Percentiles rank a stretch among this genome's conserved stretches.
These are phyloP conservation scores for Drosophila kohkoa DNA, from an alignment of 1,140 invertebrate species.

Conservation along the genomic window DNA sequence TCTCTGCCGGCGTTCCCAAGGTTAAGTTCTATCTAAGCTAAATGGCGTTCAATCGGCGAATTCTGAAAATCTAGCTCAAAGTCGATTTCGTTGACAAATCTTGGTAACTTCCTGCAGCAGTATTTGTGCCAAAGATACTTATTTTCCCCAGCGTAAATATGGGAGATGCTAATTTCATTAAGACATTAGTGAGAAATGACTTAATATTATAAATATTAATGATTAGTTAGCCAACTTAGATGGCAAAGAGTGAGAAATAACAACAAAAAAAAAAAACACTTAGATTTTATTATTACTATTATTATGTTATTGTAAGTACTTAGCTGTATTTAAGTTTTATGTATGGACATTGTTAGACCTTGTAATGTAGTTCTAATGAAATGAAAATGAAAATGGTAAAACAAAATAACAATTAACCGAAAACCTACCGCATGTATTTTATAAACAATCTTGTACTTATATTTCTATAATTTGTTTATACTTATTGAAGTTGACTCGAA, in stretches of 20 bases:
- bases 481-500: too few species aligned
- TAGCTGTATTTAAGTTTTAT: constrained; percentile 58
- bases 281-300: constrained; percentile 47
- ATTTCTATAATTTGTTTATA: too few species aligned
- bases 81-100: constrained; percentile 30
- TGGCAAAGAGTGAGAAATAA: constrained; percentile 32
- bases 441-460: neutral
- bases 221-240: constrained; percentile 45
- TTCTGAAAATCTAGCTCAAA: neutral
- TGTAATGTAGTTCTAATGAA: constrained; percentile 55
- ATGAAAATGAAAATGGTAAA: constrained; percentile 3
- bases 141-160: constrained; percentile 30
- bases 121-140: constrained; percentile 79
- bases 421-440: constrained; percentile 17
- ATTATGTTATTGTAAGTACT: constrained; percentile 51
- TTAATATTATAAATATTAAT: constrained; percentile 61
- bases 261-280: constrained; percentile 23
- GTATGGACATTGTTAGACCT: constrained; percentile 57
- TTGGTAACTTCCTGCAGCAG: constrained; percentile 44
- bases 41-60: neutral
- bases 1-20: constrained; percentile 70
- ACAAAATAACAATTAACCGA: constrained; percentile 17
- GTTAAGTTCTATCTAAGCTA: constrained; percentile 75
- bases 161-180: constrained; percentile 29
- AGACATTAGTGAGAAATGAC: constrained; percentile 40